phyloP scores from a whole-genome alignment of 2,888 invertebrate species.

The Oxyteleia sp. region DNA sequence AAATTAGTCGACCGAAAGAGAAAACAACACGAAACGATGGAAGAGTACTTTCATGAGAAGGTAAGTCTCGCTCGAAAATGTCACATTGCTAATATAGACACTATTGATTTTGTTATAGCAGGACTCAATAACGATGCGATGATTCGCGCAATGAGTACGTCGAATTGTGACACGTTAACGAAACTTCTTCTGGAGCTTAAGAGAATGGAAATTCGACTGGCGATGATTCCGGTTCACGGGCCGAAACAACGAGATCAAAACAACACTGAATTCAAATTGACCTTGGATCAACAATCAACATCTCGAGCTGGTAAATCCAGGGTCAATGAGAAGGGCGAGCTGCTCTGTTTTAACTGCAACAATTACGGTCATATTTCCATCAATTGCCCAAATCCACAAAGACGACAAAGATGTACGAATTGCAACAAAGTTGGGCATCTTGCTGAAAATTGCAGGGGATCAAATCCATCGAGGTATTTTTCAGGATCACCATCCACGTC shows the following conservation, averaged over 20 bases:
- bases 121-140: constrained; percentile 16
- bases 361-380: constrained; percentile 36
- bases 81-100: constrained; percentile 5
- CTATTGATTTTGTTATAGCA: constrained; percentile 39
- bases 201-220: constrained; percentile 6
- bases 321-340: constrained; percentile 28
- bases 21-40: constrained; percentile 20
- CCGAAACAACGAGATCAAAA: too few relatives aligned
- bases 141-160: constrained; percentile 8
- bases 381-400: constrained; percentile 35
- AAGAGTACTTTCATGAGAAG: constrained; percentile 42
- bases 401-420: constrained; percentile 29
- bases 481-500: neutral
- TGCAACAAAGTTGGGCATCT: constrained; percentile 25
- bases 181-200: constrained; percentile 16
- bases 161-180: neutral
- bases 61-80: constrained; percentile 29
- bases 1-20: constrained; percentile 30
- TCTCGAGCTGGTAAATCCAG: neutral
- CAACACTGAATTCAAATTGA: too few relatives aligned
- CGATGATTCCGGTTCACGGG: neutral
- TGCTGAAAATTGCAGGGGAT: constrained; percentile 11
- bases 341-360: constrained; percentile 31
- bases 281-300: neutral
- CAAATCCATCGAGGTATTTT: neutral